Evolutionary conservation across 2,113 vertebrate species (phyloP), one percentile per base, ranked within the genome.

Genomic region (Oncorhynchus nerka): DNA sequence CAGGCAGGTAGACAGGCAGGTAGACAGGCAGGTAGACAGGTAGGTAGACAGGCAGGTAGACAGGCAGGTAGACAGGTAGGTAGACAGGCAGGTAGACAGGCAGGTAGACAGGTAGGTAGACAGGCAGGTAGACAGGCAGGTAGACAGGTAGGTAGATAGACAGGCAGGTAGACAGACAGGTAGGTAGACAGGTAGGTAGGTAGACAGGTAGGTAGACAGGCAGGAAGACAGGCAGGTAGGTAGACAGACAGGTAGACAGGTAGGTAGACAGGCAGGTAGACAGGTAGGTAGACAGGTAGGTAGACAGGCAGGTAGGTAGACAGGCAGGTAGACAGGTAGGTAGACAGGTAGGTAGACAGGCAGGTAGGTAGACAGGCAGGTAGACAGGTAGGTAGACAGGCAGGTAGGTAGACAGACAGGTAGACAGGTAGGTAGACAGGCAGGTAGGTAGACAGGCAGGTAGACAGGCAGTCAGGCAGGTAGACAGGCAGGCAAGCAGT

Each of bases 201-300:
- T 3, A 28, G 28, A 3, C 2, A 4, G 12, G 12, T 0, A 68
- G 5, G 1, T 0, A 51, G 1, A 0, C 34, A 9, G 34, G 1
- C 0, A 39, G 28, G 0, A 3, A 28, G 28, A 2, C 0, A 32
- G 30, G 30, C 5, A 32, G 30, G 5, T 5, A 49, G 13, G 3
- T 0, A 49, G 28, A 3, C 0, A 28, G 28, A 0, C 3, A 28
- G 28, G 3, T 3, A 28, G 3, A 3, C 3, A 51, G 4, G 3
- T 3, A 55, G 12, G 3, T 0, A 78, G 73, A 7, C 55, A 55
- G 8, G 8, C 0, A 45, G 39, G 2, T 0, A 45, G 39, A 0
- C 39, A 55, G 16, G 16, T 4, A 55, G 3, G 4, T 13, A 51
- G 4, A 0, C 39, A 45, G 39, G 28, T 5, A 68, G 5, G 4